Evolutionary conservation across 1,140 invertebrate genomes (phyloP).

Genomic region (Leptonema lineaticorne): DNA sequence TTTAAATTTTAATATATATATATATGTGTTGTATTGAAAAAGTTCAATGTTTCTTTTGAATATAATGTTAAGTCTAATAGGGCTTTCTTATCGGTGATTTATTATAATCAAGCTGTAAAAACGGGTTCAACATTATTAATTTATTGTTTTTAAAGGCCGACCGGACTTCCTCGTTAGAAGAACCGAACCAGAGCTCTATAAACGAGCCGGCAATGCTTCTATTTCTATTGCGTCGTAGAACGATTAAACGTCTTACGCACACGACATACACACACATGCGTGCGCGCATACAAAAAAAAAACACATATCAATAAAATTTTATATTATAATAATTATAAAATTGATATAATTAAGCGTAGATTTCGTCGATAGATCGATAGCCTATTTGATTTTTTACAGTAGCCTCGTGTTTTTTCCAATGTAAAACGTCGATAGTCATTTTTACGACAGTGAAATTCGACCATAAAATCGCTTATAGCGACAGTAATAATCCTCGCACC

Average conservation of each 20-base stretch:
- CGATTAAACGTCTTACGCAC: not conserved
- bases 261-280: not conserved
- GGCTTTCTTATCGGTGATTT: conserved; percentile 1
- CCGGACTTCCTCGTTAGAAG: conserved; percentile 12
- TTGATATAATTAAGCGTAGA: not conserved
- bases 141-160: conserved; percentile 6
- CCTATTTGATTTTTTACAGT: not conserved
- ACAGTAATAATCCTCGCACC: not conserved
- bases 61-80: not conserved
- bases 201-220: not conserved
- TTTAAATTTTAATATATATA: too few relatives aligned
- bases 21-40: too few relatives aligned
- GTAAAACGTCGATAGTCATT: not conserved
- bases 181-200: not conserved
- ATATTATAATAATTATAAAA: not conserved
- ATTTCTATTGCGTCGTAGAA: conserved; percentile 10
- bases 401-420: not conserved
- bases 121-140: conserved; percentile 3
- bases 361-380: not conserved
- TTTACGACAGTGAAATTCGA: conserved; percentile 12
- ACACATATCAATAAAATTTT: not conserved
- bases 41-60: too few relatives aligned
- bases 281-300: not conserved
- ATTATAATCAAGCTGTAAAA: conserved; percentile 15
- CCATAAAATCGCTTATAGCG: conserved; percentile 5